Evolutionary conservation across 2,113 vertebrate species (phyloP), one percentile per base, ranked within the genome.

Genomic region (Brachyhypopomus occidentalis): DNA sequence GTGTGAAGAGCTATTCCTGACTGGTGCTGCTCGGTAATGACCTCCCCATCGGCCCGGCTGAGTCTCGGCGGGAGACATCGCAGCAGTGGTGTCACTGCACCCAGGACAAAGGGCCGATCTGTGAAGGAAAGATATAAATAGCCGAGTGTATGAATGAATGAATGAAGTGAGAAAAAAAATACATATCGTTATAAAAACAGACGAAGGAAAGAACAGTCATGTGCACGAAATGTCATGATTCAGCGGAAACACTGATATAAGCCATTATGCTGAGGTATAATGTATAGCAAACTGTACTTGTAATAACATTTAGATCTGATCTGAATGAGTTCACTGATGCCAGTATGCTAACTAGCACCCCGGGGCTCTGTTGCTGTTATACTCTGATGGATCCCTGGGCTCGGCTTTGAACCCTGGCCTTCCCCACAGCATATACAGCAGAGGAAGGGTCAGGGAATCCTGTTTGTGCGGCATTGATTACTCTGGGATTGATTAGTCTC

Each of bases 11-110:
- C 74, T 25, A 55, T 67, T 77, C 16, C 22, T 34, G 78, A 25
- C 69, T 27, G 45, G 78, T 73, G n/a, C 52, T 66, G 25, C 69
- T 36, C 74, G 11, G 67, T 85, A 80, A 83, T 75, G 73, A 82
- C 36, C 27, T 85, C 81, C 77, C 84, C 20, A 12, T 60, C 72
- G 66, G 78, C 69, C 69, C 52, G 0, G 8, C 27, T 19, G 19
- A 73, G 12, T 75, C 77, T 14, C 75, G 11, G 41, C 12, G 12
- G 36, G 23, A 67, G 75, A 76, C n/a, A 30, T 30, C 12, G 17
- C 25, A 2, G 19, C 75, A 45, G 22, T 12, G 5, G 5, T 4
- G 5, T 11, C 22, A 58, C 45, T 25, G 58, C 27, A 30, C 59
- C 8, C 52, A 60, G 4, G 8, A 20, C 5, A 27, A 14, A 20